phyloP scores from a whole-genome alignment of 2,888 invertebrate species.

The Epinotia brunnichana region DNA sequence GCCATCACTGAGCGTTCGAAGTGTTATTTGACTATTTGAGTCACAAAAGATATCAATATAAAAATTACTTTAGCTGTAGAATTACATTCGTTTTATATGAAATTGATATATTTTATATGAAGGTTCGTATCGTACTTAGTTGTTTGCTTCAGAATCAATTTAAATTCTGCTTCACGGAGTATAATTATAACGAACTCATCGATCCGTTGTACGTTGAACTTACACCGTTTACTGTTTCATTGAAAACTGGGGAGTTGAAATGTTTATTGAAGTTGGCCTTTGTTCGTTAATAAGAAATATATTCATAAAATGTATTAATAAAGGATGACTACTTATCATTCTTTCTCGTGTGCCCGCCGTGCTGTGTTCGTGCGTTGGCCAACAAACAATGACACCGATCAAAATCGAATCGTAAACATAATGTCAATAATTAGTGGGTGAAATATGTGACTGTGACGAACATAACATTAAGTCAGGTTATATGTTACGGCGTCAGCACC shows the following conservation, averaged over 20 bases:
- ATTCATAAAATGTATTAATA: background rate
- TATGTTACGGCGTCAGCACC: too few relatives aligned
- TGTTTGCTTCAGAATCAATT: conserved; percentile 13
- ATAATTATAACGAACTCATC: conserved; percentile 32
- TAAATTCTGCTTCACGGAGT: conserved; percentile 31
- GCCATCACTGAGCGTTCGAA: conserved; percentile 1
- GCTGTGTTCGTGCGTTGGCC: too few relatives aligned
- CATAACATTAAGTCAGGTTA: too few relatives aligned
- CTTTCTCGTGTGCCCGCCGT: too few relatives aligned
- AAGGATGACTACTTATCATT: too few relatives aligned
- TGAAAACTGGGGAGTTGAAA: background rate
- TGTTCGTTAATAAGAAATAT: background rate
- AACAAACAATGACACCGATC: too few relatives aligned
- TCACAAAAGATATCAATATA: conserved; percentile 4
- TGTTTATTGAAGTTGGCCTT: background rate
- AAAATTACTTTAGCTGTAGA: background rate
- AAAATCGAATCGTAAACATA: too few relatives aligned
- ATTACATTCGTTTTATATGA: conserved; percentile 20
- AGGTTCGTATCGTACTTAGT: conserved; percentile 5
- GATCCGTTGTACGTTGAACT: conserved; percentile 30
- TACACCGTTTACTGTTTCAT: conserved; percentile 9
- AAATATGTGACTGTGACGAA: too few relatives aligned
- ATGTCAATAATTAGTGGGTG: too few relatives aligned
- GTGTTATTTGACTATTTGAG: background rate
- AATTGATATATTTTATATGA: conserved; percentile 16